phyloP scores from a whole-genome alignment of 1,140 invertebrate genomes.

The Drosophila sp. region DNA sequence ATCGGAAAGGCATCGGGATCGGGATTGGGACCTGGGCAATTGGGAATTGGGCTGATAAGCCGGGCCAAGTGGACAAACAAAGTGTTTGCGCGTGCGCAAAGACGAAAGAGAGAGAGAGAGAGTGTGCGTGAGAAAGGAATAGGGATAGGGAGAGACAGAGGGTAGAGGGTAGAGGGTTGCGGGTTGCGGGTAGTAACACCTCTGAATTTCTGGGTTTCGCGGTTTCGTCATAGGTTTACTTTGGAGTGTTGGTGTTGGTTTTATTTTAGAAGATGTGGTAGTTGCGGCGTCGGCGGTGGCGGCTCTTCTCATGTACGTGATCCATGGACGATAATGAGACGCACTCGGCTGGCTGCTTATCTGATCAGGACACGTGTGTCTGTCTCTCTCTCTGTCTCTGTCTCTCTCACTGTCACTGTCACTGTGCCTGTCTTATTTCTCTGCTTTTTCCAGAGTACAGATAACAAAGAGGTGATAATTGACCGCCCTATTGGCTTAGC shows the following conservation, averaged over 20 bases:
- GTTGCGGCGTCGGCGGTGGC: conserved; percentile 48
- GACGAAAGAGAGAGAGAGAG: background rate
- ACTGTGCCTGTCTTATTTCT: background rate
- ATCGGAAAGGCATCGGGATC: background rate
- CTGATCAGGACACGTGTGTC: conserved; percentile 57
- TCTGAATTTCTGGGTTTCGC: conserved; percentile 25
- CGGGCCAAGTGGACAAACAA: conserved; percentile 44
- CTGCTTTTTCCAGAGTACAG: conserved; percentile 28
- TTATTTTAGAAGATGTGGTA: conserved; percentile 38
- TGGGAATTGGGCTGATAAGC: conserved; percentile 47
- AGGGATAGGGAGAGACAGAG: conserved; percentile 7
- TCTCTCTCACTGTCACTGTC: too few species aligned
- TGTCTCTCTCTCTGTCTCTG: background rate
- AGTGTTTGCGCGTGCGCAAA: conserved; percentile 29
- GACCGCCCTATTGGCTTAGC: conserved; percentile 80
- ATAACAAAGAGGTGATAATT: conserved; percentile 81
- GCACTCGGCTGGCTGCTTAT: conserved; percentile 44
- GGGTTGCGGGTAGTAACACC: conserved; percentile 54
- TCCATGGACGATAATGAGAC: conserved; percentile 38
- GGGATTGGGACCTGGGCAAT: conserved; percentile 10
- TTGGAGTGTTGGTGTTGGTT: conserved; percentile 41
- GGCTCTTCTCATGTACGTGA: conserved; percentile 67
- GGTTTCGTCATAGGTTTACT: conserved; percentile 29
- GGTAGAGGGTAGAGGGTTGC: background rate
- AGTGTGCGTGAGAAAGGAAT: background rate